Conservation (phyloP, 2,113 vertebrate genomes). For the Percopsis transmontana region DNA sequence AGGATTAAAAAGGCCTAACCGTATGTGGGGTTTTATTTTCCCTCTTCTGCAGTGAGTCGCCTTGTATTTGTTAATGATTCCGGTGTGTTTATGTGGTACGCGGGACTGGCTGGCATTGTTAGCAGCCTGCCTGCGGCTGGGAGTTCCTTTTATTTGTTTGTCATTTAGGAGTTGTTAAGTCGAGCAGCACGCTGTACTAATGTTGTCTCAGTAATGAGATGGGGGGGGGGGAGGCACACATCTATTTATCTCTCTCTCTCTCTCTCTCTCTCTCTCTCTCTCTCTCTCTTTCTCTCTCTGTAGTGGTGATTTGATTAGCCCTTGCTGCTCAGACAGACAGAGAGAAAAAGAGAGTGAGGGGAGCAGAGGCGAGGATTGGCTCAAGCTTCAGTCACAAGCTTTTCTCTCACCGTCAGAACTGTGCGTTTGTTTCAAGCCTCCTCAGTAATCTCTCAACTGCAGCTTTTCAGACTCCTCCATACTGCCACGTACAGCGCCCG, state of each 20-base stretch:
- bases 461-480: not conserved
- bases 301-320: conserved; percentile 32
- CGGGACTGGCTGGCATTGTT: conserved; percentile 24
- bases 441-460: not conserved
- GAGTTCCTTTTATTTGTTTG: conserved; percentile 45
- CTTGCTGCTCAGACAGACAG: conserved; percentile 11
- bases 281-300: conserved; percentile 9
- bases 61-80: conserved; percentile 21
- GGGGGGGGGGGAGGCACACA: conserved; percentile 40
- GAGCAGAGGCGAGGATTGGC: conserved; percentile 11
- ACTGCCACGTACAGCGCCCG: not conserved
- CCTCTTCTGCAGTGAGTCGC: not conserved
- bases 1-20: no score
- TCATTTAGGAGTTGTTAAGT: conserved; percentile 44
- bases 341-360: conserved; percentile 8
- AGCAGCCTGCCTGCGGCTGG: conserved; percentile 14
- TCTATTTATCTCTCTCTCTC: conserved; percentile 8
- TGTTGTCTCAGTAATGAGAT: conserved; percentile 58
- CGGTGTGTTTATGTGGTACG: conserved; percentile 28
- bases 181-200: conserved; percentile 36
- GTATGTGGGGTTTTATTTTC: not conserved
- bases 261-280: not conserved
- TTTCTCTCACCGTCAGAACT: not conserved
- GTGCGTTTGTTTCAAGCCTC: not conserved
- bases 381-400: not conserved